phyloP scores from a whole-genome alignment of 2,113 vertebrate genomes.

The Crypturellus undulatus region DNA sequence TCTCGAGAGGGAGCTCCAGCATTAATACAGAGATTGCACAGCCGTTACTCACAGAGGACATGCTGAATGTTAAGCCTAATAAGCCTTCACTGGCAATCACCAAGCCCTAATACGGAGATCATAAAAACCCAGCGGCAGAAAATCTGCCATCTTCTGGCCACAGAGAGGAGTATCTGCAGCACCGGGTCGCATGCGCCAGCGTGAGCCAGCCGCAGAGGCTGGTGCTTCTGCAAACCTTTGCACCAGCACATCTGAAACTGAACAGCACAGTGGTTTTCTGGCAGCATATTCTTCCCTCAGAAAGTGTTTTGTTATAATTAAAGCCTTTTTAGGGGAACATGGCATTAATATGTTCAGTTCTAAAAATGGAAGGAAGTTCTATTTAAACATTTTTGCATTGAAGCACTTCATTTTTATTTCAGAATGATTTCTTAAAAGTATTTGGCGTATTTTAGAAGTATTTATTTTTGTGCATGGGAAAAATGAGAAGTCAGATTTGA shows the following conservation, averaged over 20 bases:
- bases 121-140: neutral
- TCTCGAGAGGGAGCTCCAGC: neutral
- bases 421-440: neutral
- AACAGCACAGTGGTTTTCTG: neutral
- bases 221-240: neutral
- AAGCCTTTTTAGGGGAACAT: neutral
- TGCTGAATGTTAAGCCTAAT: neutral
- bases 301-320: neutral
- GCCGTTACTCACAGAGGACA: neutral
- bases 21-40: neutral
- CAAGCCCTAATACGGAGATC: neutral
- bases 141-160: conserved; percentile 39
- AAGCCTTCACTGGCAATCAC: neutral
- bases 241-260: neutral
- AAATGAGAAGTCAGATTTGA: neutral
- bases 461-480: neutral
- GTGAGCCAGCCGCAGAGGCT: accelerated
- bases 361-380: neutral
- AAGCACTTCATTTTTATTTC: neutral
- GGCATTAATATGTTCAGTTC: neutral
- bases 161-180: neutral
- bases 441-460: neutral
- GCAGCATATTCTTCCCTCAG: neutral
- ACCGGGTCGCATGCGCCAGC: accelerated
- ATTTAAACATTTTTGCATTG: neutral